Evolutionary conservation across 2,113 vertebrate genomes (phyloP).

Genomic region (Pteropus alecto): DNA sequence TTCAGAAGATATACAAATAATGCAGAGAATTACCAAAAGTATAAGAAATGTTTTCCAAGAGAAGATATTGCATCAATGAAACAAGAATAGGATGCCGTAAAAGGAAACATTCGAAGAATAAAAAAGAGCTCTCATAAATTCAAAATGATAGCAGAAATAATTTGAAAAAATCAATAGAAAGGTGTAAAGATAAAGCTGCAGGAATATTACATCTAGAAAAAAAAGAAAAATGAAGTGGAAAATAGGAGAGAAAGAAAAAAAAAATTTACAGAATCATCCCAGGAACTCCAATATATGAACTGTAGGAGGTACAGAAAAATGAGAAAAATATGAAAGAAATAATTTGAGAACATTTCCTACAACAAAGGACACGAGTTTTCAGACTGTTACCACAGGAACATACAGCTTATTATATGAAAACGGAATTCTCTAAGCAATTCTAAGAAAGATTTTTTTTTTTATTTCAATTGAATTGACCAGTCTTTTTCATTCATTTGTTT

Average conservation of each 20-base stretch:
- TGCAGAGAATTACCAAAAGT: background rate
- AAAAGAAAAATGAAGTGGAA: background rate
- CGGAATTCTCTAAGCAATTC: background rate
- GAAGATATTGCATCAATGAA: background rate
- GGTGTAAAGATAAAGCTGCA: background rate
- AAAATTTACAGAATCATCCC: background rate
- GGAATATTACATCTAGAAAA: background rate
- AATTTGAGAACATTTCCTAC: background rate
- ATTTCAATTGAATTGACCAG: background rate
- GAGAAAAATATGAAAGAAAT: background rate
- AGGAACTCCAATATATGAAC: background rate
- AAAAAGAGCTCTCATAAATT: background rate
- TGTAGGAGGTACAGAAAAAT: background rate
- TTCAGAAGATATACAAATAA: background rate
- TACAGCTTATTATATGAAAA: background rate
- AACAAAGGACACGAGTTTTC: background rate
- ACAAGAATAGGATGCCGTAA: background rate
- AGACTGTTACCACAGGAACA: background rate
- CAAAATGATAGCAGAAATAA: background rate
- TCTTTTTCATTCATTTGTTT: background rate
- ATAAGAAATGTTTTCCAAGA: background rate
- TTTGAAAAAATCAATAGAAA: background rate
- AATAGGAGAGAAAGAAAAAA: background rate
- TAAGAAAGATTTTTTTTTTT: background rate
- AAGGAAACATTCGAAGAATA: background rate